Conservation (phyloP, 1,140 invertebrate species). For the Cardiocondyla obscurior region DNA sequence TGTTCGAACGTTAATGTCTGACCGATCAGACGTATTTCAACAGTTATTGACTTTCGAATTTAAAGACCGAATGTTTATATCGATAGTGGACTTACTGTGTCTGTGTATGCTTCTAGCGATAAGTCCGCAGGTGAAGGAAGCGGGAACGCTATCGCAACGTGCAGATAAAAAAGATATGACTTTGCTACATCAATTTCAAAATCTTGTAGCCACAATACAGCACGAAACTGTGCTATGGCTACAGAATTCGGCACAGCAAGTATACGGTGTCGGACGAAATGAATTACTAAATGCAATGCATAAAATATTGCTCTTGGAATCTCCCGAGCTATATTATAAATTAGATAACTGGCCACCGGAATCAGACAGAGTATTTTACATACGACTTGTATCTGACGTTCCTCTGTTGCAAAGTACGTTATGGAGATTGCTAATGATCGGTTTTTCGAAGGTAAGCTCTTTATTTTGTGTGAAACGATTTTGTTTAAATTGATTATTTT, state of each 20-base stretch:
- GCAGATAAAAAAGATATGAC: slow-evolving; percentile 87
- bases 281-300: slow-evolving; percentile 93
- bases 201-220: slow-evolving; percentile 91
- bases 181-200: slow-evolving; percentile 87
- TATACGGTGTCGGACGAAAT: slow-evolving; percentile 88
- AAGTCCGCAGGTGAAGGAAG: slow-evolving; percentile 90
- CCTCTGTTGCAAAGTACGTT: slow-evolving; percentile 94
- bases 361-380: slow-evolving; percentile 90
- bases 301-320: slow-evolving; percentile 94
- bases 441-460: slow-evolving; percentile 88
- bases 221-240: slow-evolving; percentile 93
- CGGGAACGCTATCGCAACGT: slow-evolving; percentile 85
- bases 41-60: slow-evolving; percentile 87
- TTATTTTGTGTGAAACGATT: background rate
- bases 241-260: slow-evolving; percentile 89
- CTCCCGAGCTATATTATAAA: slow-evolving; percentile 94
- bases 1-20: slow-evolving; percentile 88
- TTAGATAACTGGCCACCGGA: slow-evolving; percentile 98
- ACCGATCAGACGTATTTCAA: slow-evolving; percentile 85
- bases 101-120: slow-evolving; percentile 93
- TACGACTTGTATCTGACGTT: slow-evolving; percentile 93
- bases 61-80: slow-evolving; percentile 92
- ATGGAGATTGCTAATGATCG: slow-evolving; percentile 91
- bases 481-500: background rate
- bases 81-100: slow-evolving; percentile 93